phyloP scores from a whole-genome alignment of 37 sponge, comb jelly and placozoan genomes.

The Spongia lamella region DNA sequence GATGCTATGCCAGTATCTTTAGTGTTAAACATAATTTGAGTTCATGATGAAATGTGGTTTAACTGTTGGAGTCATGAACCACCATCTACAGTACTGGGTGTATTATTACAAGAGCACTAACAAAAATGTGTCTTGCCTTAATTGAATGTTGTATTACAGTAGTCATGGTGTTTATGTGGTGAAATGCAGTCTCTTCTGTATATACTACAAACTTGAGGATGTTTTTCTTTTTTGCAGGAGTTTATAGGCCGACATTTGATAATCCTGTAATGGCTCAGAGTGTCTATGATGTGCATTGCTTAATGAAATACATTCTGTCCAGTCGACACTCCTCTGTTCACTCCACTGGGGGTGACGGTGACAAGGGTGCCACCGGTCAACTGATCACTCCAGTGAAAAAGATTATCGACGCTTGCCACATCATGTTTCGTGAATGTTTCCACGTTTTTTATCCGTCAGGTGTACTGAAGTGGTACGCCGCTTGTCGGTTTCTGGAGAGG shows the following conservation, averaged over 20 bases:
- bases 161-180: no score
- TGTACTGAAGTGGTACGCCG: slow-evolving; percentile 80
- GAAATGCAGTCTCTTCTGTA: no score
- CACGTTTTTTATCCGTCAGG: slow-evolving; percentile 89
- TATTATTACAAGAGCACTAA: no score
- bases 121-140: no score
- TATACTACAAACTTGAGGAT: not conserved
- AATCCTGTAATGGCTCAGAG: slow-evolving; percentile 62
- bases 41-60: no score
- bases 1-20: no score
- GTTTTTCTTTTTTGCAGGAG: not conserved
- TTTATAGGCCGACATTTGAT: slow-evolving; percentile 26
- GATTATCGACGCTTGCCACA: slow-evolving; percentile 44
- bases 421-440: slow-evolving; percentile 77
- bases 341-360: not conserved
- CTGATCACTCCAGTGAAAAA: not conserved
- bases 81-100: no score
- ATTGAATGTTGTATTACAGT: no score
- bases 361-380: not conserved
- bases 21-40: no score
- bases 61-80: no score
- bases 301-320: slow-evolving; percentile 67
- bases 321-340: not conserved
- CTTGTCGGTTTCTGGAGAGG: slow-evolving; percentile 66
- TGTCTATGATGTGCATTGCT: slow-evolving; percentile 35